Evolutionary conservation across 1,140 invertebrate genomes (phyloP), one percentile per base, ranked within the genome.

Genomic region (Scaptomyza montana): DNA sequence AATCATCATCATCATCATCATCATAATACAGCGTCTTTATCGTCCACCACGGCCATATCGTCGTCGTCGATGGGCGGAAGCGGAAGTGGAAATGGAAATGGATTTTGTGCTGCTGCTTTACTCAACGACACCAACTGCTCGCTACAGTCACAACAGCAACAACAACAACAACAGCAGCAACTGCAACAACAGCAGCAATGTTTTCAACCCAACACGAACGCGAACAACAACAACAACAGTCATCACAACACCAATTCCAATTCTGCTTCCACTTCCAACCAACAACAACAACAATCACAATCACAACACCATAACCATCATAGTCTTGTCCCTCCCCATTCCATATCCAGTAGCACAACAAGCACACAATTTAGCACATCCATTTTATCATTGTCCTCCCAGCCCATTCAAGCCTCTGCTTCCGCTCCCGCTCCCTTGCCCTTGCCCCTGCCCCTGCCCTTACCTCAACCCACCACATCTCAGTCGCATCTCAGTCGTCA

Each of bases 201-300:
- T 12, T 43, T 43, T 39, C 62, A 65, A 1, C 69, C 30, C 90
- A 81, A 55, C 90, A 86, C 54, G 90, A 92, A 59, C 91, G 77
- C 66, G 89, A 87, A 64, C 90, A 90, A 59, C 91, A 92, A 67
- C 91, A 80, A 74, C 90, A 89, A 67, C 86, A 80, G 62, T 84
- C 64, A 61, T 56, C 80, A 68, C 55, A 72, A 79, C 84, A 70
- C 84, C 84, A 82, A 67, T 67, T 90, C 89, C 77, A 86, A 81
- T 86, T 91, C 89, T 84, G 69, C 85, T 90, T 89, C 89, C 85
- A 90, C 85, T 89, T 91, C 89, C 85, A 91, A 78, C 68, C 87
- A 86, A 70, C 89, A 86, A 71, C 92, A 65, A 57, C 92, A 74
- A 69, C 74, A 92, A 65, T 92, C 93, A 84, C 21, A 25, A 25